Evolutionary conservation across 2,113 vertebrate genomes (phyloP), one percentile per base, ranked within the genome.

Genomic region (Entomyzon cyanotis): DNA sequence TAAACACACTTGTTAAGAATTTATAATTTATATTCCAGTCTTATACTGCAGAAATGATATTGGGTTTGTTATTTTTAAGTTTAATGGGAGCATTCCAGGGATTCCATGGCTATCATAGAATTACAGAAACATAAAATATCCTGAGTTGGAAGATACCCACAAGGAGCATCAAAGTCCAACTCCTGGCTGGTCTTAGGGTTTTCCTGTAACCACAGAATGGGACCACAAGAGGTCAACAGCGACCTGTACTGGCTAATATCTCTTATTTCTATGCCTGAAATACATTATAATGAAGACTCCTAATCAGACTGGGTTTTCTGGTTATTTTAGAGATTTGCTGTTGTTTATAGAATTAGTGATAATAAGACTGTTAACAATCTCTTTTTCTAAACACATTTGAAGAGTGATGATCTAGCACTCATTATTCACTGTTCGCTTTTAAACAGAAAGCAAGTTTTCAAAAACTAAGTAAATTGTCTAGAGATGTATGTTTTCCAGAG

Each of bases 161-260:
- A 35, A 33, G 42, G 71, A 67, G 5, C 27, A 44, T 37, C 4
- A 0, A 8, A 21, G 31, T 55, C n/a, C 24, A 53, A 0, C 28
- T 76, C 39, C 47, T 25, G 53, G 20, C 4, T 28, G 33, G 10
- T 27, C 5, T 42, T 3, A 2, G 3, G 16, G 10, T 67, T 62
- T 44, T 82, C 15, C 13, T 91, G 94, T 81, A 86, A 47, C 9
- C 20, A 12, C 50, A 17, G 14, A 33, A 25, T 0, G 35, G 44
- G 27, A 31, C 94, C 96, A 86, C 93, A 69, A 85, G 95, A 94
- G 95, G 94, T 50, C 90, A 85, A 75, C 81, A 90, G 67, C 4
- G 82, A 80, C 31, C 58, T 84, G 8, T 58, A 28, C 30, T 30
- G 41, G 2, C 20, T 30, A 7, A 22, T 31, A 11, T 5, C 27